A percentile compares a stretch with the other conserved stretches of the same genome.
Conservation (phyloP, 1,140 invertebrate genomes). For the Oreohelix idahoensis region DNA sequence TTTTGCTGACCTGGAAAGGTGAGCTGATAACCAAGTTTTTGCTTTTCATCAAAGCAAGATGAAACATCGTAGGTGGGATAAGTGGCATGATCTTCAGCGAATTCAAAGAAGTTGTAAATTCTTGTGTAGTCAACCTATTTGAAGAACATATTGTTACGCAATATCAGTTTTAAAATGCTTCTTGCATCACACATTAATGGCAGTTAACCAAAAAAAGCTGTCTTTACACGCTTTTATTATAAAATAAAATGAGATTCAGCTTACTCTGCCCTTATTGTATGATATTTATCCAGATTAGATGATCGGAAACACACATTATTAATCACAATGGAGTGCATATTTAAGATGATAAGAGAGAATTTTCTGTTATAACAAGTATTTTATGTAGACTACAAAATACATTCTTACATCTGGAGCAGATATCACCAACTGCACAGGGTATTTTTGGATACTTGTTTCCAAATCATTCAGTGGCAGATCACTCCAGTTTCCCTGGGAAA, state of each 20-base stretch:
- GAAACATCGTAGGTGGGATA: neutral
- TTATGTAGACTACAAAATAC: neutral
- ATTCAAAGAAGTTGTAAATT: conserved; percentile 28
- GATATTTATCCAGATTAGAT: too few species aligned
- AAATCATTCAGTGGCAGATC: conserved; percentile 8
- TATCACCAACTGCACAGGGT: conserved; percentile 5
- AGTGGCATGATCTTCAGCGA: neutral
- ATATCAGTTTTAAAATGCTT: too few species aligned
- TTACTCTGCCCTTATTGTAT: too few species aligned
- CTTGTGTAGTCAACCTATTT: conserved; percentile 4
- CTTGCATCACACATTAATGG: too few species aligned
- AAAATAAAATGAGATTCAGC: too few species aligned
- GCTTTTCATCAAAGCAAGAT: neutral
- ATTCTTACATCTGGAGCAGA: conserved; percentile 1
- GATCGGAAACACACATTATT: too few species aligned
- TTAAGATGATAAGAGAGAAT: too few species aligned
- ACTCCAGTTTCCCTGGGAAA: neutral
- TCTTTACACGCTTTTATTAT: too few species aligned
- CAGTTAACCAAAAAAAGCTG: too few species aligned
- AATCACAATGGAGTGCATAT: too few species aligned
- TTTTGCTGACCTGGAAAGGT: conserved; percentile 8
- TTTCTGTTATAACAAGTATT: too few species aligned
- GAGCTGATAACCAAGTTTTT: neutral
- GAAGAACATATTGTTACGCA: neutral
- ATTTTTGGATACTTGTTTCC: neutral